Evolutionary conservation across 2,797 vertebrate genomes (phyloP).

Genomic region (Benthosema pterotum): DNA sequence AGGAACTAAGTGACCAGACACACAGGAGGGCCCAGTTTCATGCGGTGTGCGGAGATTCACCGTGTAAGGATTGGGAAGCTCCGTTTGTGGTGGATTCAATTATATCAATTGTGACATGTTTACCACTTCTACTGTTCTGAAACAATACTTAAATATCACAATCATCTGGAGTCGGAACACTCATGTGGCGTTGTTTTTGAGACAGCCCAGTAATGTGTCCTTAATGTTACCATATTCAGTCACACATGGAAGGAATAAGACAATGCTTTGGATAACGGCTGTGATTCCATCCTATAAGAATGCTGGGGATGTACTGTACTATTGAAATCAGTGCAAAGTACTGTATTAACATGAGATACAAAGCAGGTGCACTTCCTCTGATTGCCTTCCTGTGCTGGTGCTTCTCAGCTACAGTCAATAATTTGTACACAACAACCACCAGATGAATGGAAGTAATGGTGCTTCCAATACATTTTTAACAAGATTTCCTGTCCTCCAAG

Average conservation of each 20-base stretch:
- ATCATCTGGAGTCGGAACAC: conserved; percentile 32
- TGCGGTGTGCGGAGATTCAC: conserved; percentile 25
- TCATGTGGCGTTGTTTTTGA: conserved; percentile 46
- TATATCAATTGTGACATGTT: conserved; percentile 59
- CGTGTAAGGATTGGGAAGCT: conserved; percentile 18
- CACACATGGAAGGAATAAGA: conserved; percentile 62
- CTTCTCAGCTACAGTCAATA: no score
- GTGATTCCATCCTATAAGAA: conserved; percentile 51
- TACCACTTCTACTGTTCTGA: conserved; percentile 49
- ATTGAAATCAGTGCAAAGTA: no score
- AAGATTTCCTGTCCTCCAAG: conserved; percentile 53
- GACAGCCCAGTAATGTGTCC: conserved; percentile 62
- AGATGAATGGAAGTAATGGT: no score
- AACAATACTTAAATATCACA: conserved; percentile 54
- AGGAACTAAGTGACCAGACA: conserved; percentile 26
- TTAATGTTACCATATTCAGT: conserved; percentile 29
- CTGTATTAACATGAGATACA: no score
- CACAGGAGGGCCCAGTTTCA: conserved; percentile 28
- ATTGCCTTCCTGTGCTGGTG: no score
- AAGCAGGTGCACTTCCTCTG: no score
- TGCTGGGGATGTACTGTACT: conserved; percentile 6
- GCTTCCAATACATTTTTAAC: no score
- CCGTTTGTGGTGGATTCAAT: conserved; percentile 14
- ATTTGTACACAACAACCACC: no score
- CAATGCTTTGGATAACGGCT: conserved; percentile 38